A percentile compares a stretch with the other conserved stretches of the same genome.
Conservation (phyloP, 2,888 invertebrate species). For the Lochmaea capreae region DNA sequence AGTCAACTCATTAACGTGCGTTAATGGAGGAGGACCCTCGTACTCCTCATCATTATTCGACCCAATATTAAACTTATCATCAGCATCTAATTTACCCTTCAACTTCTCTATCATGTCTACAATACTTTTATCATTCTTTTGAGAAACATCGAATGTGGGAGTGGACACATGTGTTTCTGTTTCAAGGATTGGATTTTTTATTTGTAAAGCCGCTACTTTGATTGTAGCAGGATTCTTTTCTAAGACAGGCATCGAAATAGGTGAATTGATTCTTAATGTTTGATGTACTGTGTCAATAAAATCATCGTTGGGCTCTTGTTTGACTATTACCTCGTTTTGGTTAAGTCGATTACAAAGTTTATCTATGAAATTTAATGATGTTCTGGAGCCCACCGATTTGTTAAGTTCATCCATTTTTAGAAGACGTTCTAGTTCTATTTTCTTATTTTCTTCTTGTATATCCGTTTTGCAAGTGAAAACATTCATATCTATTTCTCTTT, state of each 20-base stretch:
- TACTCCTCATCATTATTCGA: constrained; percentile 33
- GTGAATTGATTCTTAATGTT: constrained; percentile 19
- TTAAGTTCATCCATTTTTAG: constrained; percentile 68
- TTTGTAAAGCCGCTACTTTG: constrained; percentile 16
- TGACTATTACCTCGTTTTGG: constrained; percentile 47
- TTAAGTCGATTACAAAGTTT: constrained; percentile 55
- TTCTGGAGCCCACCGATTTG: constrained; percentile 56
- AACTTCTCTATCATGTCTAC: constrained; percentile 55
- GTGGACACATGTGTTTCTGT: constrained; percentile 34
- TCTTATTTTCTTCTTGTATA: constrained; percentile 64
- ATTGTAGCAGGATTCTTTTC: constrained; percentile 36
- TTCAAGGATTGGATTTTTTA: constrained; percentile 48
- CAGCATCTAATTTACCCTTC: constrained; percentile 51
- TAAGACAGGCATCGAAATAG: constrained; percentile 43
- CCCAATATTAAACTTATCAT: constrained; percentile 35
- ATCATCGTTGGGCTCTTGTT: constrained; percentile 47
- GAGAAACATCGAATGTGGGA: constrained; percentile 44
- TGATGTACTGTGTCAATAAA: constrained; percentile 21
- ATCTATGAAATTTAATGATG: constrained; percentile 57
- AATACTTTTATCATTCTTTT: constrained; percentile 51
- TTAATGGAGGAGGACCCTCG: constrained; percentile 50
- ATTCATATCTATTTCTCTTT: constrained; percentile 52
- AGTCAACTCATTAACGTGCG: constrained; percentile 43
- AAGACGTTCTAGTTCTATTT: constrained; percentile 66
- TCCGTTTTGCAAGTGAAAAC: constrained; percentile 61